Percentiles rank a stretch among this genome's conserved stretches.
phyloP scores from a whole-genome alignment of 2,888 invertebrate species.

The Dryobota labecula region DNA sequence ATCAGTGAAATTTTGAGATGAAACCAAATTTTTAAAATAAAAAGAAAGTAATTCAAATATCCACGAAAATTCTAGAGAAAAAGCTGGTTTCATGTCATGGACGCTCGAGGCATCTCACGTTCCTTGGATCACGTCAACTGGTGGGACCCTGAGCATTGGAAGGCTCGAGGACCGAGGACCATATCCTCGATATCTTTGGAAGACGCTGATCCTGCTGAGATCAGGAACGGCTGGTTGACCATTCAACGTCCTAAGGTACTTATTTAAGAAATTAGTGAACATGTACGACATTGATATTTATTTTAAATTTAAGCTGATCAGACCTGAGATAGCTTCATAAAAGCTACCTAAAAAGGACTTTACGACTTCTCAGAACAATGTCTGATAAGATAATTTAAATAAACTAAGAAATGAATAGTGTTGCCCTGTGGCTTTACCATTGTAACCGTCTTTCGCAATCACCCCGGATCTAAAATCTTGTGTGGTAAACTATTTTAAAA shows the following conservation, averaged over 20 bases:
- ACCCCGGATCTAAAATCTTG: background rate
- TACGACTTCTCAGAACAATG: background rate
- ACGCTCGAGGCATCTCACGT: conserved; percentile 76
- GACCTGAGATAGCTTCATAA: background rate
- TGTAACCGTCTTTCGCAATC: background rate
- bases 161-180: conserved; percentile 71
- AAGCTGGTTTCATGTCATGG: conserved; percentile 67
- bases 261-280: conserved; percentile 31
- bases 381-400: background rate
- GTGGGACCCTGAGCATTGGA: conserved; percentile 85
- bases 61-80: background rate
- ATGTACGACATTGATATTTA: background rate
- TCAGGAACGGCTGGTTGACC: conserved; percentile 87
- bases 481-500: background rate
- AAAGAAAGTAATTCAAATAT: background rate
- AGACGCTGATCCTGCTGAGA: conserved; percentile 78
- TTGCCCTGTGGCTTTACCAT: background rate
- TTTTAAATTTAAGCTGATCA: background rate
- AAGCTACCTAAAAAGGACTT: background rate
- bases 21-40: background rate
- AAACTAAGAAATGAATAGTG: conserved; percentile 1
- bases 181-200: conserved; percentile 81
- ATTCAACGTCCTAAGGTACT: conserved; percentile 79
- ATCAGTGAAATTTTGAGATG: background rate
- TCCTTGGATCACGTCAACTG: conserved; percentile 83